Evolutionary conservation across 2,888 invertebrate species (phyloP), one percentile per base, ranked within the genome.

Genomic region (Calliopum simillimum): DNA sequence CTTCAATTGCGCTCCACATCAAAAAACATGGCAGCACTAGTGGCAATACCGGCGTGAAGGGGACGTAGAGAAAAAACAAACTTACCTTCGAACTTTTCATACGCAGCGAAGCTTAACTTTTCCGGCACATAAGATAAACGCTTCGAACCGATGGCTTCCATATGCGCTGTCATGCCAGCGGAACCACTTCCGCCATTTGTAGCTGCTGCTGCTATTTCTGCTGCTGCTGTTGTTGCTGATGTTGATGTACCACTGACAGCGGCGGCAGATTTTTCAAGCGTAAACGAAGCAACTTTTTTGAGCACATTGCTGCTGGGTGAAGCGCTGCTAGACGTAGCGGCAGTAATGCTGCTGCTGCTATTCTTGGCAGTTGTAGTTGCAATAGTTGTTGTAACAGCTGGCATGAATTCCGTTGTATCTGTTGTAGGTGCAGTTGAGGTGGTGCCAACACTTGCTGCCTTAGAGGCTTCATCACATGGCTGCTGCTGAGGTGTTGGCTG

Each of bases 61-160:
- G 14, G 25, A 55, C 14, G 16, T 19, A 41, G n/a, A 59, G 13
- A 56, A 46, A 46, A 56, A 51, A n/a, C 12, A 55, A 53, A 75
- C 88, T 87, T 87, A 96, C 96, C 96, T 92, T 97, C 96, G 87
- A 97, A 97, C 87, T 95, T 96, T 86, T 96, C 94, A 85, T 93
- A 94, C 74, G 94, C 89, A 81, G 92, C 91, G 86, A 94, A 94
- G 88, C 95, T 93, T 78, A 96, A 89, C 87, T 95, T 96, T 83
- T 94, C 94, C 3, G 94, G 94, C 71, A 95, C 92, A 83, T 92
- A 93, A 85, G 92, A 92, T 49, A 94, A 93, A 74, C 91, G 88
- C 77, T 94, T 94, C 75, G 74, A 70, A 74, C 71, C 67, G 66
- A 69, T 46, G 59, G 56, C 21, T 23, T 68, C 66, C 25, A 41